Base-by-base conservation (phyloP, 2,888 invertebrate species). In the Diachrysia chrysitis region DNA sequence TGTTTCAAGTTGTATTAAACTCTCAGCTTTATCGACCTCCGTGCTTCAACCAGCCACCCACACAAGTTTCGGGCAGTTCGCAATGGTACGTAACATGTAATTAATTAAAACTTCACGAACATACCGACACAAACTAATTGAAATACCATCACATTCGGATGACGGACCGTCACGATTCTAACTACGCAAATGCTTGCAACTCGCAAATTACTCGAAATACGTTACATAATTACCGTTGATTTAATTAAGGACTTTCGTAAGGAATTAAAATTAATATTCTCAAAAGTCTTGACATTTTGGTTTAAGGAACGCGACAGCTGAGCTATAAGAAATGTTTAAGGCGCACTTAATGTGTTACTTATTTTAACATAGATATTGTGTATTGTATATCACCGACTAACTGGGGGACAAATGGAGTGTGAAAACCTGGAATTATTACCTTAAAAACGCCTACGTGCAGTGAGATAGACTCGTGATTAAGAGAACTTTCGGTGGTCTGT, bases 51-150 rank as follows among this genome's bases (percentile, higher is more conserved):
- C 10, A 10, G 6, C 10, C 9, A 21, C 12, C 21, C 21, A 6
- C 48, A 46, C 6, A 2, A 6, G 19, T 51, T 19, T 17, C 12
- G 19, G 21, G 0, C n/a, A n/a, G 19, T 4, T 17, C 21, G 12
- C 9, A 7, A 12, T 12, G 10, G 19, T 10, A 19, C 4, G 21
- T 3, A 14, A 51, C 48, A 48, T 48, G 48, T 51, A 19, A 51
- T 51, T 51, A 21, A 51, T 51, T 19, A 51, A 51, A 51, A 51
- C 48, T 51, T 51, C 19, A 51, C 48, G 21, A 51, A 51, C 48
- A 51, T 51, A 12, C 48, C 19, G 21, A 3, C 21, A 21, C 19
- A 12, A 10, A 51, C 48, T 51, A 51, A 51, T 51, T 51, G 48
- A 12, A 51, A 51, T 21, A 12, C 48, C 21, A 51, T 51, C 21